These are phyloP conservation scores for Dolichopus griseipennis DNA, from an alignment of 2,888 invertebrate species.

Conservation along the genomic window DNA sequence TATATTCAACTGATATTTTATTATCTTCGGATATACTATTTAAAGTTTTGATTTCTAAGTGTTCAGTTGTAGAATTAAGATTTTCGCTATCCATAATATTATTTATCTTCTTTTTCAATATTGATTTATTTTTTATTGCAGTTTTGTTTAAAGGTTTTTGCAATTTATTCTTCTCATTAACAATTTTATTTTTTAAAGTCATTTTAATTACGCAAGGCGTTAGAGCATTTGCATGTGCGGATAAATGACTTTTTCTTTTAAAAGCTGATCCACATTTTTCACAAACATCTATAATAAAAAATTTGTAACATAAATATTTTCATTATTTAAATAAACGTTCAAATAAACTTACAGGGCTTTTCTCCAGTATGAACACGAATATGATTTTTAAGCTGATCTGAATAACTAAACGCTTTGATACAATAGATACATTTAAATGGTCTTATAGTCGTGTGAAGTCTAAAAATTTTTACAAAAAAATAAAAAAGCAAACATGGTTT, in stretches of 20 bases:
- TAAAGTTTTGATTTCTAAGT: too few relatives aligned
- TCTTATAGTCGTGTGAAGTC: constrained; percentile 11
- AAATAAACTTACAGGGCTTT: constrained; percentile 11
- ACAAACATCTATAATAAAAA: constrained; percentile 17
- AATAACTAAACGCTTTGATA: not conserved
- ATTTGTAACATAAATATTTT: too few relatives aligned
- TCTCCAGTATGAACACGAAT: constrained; percentile 16
- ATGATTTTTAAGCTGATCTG: constrained; percentile 19
- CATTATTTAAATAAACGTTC: not conserved
- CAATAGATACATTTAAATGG: constrained; percentile 15
- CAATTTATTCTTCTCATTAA: not conserved
- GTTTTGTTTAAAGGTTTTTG: not conserved
- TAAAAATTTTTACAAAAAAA: not conserved
- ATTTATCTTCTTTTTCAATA: too few relatives aligned
- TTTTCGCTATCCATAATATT: too few relatives aligned
- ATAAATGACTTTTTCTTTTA: constrained; percentile 20
- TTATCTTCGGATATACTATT: too few relatives aligned
- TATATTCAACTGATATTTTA: too few relatives aligned
- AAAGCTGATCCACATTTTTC: constrained; percentile 21
- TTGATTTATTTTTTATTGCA: not conserved
- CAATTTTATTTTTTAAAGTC: constrained; percentile 10
- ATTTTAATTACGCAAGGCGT: constrained; percentile 8
- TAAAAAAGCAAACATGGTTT: not conserved
- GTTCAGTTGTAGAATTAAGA: too few relatives aligned
- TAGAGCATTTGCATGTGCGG: constrained; percentile 18